phyloP scores from a whole-genome alignment of 2,113 vertebrate species.

The Pantherophis guttatus region DNA sequence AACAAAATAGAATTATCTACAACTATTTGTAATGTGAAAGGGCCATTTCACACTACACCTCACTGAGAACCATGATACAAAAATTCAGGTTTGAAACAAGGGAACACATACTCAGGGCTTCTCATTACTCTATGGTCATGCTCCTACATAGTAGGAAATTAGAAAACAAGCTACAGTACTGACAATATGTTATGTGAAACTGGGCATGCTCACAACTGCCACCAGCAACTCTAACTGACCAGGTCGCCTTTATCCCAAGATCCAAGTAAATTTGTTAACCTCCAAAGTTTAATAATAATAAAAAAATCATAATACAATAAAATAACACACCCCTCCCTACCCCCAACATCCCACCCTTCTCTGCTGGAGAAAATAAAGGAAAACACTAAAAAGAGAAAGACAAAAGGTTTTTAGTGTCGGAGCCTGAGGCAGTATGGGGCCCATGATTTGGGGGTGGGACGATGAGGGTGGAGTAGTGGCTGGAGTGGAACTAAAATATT shows the following conservation, averaged over 20 bases:
- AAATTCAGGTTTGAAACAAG: neutral
- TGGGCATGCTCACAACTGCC: neutral
- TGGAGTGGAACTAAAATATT: conserved; percentile 11
- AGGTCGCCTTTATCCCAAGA: neutral
- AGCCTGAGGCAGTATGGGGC: conserved; percentile 21
- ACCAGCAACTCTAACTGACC: neutral
- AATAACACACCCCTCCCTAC: conserved; percentile 29
- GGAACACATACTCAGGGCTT: neutral
- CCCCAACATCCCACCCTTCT: conserved; percentile 26
- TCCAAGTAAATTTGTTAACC: conserved; percentile 7
- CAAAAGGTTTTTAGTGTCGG: conserved; percentile 34
- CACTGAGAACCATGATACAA: neutral
- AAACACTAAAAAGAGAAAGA: conserved; percentile 40
- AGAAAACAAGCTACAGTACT: neutral
- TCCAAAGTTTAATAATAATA: conserved; percentile 55
- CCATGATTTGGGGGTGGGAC: neutral
- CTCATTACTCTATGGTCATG: neutral
- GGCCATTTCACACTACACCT: neutral
- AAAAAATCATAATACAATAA: conserved; percentile 52
- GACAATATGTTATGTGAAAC: neutral
- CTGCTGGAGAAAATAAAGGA: conserved; percentile 26
- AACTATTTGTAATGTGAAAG: neutral
- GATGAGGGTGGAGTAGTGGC: neutral
- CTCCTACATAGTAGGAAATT: neutral
- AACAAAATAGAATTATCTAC: neutral